phyloP scores from a whole-genome alignment of 2,113 vertebrate genomes.

The Papio anubis region DNA sequence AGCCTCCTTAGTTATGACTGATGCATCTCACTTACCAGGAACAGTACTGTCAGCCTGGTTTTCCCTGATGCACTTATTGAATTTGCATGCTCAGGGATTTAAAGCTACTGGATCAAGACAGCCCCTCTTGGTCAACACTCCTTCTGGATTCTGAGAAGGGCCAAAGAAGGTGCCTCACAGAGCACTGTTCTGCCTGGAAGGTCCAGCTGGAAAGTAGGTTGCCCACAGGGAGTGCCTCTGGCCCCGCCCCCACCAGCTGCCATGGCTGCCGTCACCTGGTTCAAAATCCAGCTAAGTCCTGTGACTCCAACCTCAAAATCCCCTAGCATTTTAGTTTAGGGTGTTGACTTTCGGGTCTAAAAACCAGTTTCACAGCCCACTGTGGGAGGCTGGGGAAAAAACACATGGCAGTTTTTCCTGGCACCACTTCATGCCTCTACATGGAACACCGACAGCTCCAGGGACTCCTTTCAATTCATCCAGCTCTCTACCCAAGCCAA shows the following conservation, averaged over 20 bases:
- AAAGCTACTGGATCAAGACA: not conserved
- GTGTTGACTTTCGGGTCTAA: not conserved
- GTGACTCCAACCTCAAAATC: not conserved
- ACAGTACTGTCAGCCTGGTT: conserved; percentile 30
- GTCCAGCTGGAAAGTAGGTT: not conserved
- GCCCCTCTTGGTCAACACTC: not conserved
- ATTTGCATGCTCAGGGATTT: not conserved
- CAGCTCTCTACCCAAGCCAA: not conserved
- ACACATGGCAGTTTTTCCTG: not conserved
- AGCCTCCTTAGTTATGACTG: not conserved
- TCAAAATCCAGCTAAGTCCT: not conserved
- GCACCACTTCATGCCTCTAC: not conserved
- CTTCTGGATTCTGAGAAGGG: not conserved
- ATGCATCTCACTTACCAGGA: not conserved
- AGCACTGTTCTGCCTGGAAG: not conserved
- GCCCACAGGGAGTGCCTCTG: not conserved
- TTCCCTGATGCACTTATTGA: not conserved
- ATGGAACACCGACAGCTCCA: not conserved
- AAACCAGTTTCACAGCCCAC: not conserved
- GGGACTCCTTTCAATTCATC: not conserved
- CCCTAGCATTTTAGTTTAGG: not conserved
- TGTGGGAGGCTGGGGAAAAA: not conserved
- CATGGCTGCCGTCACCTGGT: not conserved
- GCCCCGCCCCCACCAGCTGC: not conserved
- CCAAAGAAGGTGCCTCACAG: not conserved